Evolutionary conservation across 1,140 invertebrate genomes (phyloP).

Genomic region (Bradysia coprophila): DNA sequence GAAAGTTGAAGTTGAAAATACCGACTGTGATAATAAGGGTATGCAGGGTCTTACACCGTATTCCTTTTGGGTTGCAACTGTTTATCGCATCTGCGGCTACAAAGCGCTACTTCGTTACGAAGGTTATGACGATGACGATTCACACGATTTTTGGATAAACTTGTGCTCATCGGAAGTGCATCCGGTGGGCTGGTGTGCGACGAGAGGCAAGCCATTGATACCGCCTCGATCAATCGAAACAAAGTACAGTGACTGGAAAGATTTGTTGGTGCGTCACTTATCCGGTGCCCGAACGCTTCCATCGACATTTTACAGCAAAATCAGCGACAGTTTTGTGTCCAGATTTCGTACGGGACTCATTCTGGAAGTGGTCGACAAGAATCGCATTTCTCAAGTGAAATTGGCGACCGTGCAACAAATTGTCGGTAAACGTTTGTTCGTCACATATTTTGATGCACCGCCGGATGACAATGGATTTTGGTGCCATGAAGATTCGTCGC

Average conservation of each 20-base stretch:
- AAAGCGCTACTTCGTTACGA: conserved; percentile 86
- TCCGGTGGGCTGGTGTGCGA: conserved; percentile 93
- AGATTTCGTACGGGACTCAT: conserved; percentile 64
- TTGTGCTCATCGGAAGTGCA: conserved; percentile 84
- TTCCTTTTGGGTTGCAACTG: conserved; percentile 90
- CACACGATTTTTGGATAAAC: conserved; percentile 92
- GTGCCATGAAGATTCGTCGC: conserved; percentile 87
- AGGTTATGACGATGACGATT: conserved; percentile 72
- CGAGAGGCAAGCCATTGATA: conserved; percentile 81
- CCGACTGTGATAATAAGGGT: conserved; percentile 53
- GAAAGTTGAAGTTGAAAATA: conserved; percentile 91
- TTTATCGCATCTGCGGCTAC: conserved; percentile 78
- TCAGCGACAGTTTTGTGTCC: conserved; percentile 64
- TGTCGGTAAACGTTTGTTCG: conserved; percentile 75
- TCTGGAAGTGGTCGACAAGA: conserved; percentile 91
- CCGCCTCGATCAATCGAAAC: conserved; percentile 79
- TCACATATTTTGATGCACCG: conserved; percentile 74
- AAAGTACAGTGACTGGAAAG: conserved; percentile 91
- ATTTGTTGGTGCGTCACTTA: conserved; percentile 74
- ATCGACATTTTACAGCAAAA: conserved; percentile 77
- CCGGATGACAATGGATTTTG: conserved; percentile 76
- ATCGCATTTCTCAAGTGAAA: conserved; percentile 83
- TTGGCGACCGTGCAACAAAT: conserved; percentile 76
- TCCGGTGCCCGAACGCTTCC: conserved; percentile 86
- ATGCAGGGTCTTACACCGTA: conserved; percentile 49